Evolutionary conservation across 2,113 vertebrate species (phyloP).

Genomic region (Scortum barcoo): DNA sequence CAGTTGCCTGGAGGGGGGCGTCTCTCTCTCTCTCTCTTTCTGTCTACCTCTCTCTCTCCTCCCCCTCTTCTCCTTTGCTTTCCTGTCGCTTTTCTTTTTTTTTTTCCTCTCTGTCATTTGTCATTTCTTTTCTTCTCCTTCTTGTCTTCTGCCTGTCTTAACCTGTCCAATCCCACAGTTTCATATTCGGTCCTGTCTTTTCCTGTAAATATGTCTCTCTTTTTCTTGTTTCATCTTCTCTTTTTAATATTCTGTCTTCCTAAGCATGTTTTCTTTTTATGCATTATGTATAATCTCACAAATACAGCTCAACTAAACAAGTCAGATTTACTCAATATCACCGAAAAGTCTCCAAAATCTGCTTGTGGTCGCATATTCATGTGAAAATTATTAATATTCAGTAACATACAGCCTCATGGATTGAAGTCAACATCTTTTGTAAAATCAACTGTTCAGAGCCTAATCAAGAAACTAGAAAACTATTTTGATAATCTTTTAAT

Average conservation of each 20-base stretch:
- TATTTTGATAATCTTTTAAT: not conserved
- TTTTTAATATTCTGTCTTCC: not conserved
- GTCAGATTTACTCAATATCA: not conserved
- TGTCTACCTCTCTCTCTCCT: slow-evolving; percentile 52
- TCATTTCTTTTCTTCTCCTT: slow-evolving; percentile 27
- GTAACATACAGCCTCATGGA: not conserved
- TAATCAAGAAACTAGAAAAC: not conserved
- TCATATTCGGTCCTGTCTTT: not conserved
- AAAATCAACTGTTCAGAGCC: not conserved
- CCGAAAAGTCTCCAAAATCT: not conserved
- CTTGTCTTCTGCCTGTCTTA: slow-evolving; percentile 11
- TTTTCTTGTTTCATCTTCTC: not conserved
- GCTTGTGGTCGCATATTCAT: not conserved
- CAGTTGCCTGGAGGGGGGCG: slow-evolving; percentile 80
- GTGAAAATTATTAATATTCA: not conserved
- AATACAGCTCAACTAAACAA: not conserved
- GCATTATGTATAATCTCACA: not conserved
- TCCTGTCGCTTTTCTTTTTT: slow-evolving; percentile 4
- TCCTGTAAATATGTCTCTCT: not conserved
- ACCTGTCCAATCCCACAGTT: not conserved
- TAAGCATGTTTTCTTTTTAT: not conserved
- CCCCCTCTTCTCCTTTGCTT: slow-evolving; percentile 43
- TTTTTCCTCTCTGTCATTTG: slow-evolving; percentile 28
- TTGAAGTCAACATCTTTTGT: not conserved
- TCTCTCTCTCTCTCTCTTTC: slow-evolving; percentile 66